Percentiles rank a stretch among this genome's conserved stretches.
phyloP scores from a whole-genome alignment of 2,888 invertebrate genomes.

The Drosophila lacicola region DNA sequence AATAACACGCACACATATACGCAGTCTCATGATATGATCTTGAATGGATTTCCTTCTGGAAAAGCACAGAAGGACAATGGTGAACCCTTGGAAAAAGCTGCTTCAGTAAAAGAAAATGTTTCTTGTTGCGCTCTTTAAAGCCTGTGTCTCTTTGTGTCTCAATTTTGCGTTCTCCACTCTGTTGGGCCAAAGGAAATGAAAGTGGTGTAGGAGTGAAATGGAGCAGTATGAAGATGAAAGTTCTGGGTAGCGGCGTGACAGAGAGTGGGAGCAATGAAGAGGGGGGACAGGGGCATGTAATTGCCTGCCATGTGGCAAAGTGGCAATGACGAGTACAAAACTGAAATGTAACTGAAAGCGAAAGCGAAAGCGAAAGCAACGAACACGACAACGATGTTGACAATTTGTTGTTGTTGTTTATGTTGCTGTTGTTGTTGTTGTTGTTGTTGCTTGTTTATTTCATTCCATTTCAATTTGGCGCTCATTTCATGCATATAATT shows the following conservation, averaged over 20 bases:
- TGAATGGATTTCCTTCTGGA: conserved; percentile 4
- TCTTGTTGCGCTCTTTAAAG: conserved; percentile 27
- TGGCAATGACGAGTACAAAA: conserved; percentile 56
- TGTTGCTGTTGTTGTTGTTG: conserved; percentile 16
- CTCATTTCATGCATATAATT: conserved; percentile 79
- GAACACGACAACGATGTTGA: conserved; percentile 25
- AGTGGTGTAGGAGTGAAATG: conserved; percentile 1
- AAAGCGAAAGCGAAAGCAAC: conserved; percentile 29
- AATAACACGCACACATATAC: not conserved
- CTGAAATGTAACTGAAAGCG: conserved; percentile 43
- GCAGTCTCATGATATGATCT: conserved; percentile 12
- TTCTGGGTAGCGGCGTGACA: not conserved
- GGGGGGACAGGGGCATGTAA: conserved; percentile 23
- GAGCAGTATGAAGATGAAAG: not conserved
- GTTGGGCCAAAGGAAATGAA: conserved; percentile 17
- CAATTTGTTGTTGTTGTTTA: conserved; percentile 18
- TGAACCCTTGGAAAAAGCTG: not conserved
- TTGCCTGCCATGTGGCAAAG: conserved; percentile 65
- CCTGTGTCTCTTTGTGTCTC: conserved; percentile 19
- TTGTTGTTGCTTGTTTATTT: conserved; percentile 62
- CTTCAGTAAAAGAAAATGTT: conserved; percentile 6
- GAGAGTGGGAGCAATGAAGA: not conserved
- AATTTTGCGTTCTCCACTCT: conserved; percentile 16
- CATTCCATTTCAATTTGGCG: conserved; percentile 79
- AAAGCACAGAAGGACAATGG: not conserved